Conservation (phyloP, 2,888 invertebrate species). For the Drosophila nr. perissopoda region DNA sequence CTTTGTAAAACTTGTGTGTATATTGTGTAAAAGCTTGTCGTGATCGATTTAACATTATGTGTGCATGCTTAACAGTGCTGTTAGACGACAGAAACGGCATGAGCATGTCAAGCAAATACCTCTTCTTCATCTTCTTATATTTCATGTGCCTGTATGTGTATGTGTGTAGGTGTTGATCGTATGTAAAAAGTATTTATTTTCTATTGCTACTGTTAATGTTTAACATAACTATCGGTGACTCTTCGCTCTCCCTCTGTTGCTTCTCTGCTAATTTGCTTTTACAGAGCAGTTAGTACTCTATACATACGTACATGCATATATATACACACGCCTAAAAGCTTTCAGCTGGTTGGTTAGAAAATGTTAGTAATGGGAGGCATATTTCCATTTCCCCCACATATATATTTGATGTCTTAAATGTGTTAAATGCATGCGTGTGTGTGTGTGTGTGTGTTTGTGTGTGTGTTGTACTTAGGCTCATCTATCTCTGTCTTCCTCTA, state of each 20-base stretch:
- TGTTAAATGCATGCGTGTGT: background rate
- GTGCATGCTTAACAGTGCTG: constrained; percentile 1
- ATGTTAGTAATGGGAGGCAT: background rate
- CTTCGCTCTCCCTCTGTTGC: background rate
- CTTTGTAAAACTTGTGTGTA: background rate
- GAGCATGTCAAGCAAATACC: background rate
- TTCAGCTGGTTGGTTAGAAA: background rate
- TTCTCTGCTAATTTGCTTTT: background rate
- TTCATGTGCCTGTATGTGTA: background rate
- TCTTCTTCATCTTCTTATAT: background rate
- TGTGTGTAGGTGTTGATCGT: background rate
- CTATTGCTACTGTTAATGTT: background rate
- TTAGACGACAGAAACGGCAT: background rate
- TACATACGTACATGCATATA: background rate
- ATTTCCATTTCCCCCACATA: background rate
- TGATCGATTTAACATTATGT: background rate
- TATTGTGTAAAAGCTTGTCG: background rate
- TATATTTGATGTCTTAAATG: background rate
- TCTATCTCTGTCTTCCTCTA: background rate
- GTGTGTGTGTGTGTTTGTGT: background rate
- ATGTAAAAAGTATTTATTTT: background rate
- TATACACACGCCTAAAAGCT: background rate
- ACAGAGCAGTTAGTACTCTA: background rate
- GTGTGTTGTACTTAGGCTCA: constrained; percentile 6
- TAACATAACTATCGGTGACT: background rate